These are phyloP conservation scores for Semibalanus balanoides DNA, from an alignment of 1,140 invertebrate genomes.

Conservation along the genomic window DNA sequence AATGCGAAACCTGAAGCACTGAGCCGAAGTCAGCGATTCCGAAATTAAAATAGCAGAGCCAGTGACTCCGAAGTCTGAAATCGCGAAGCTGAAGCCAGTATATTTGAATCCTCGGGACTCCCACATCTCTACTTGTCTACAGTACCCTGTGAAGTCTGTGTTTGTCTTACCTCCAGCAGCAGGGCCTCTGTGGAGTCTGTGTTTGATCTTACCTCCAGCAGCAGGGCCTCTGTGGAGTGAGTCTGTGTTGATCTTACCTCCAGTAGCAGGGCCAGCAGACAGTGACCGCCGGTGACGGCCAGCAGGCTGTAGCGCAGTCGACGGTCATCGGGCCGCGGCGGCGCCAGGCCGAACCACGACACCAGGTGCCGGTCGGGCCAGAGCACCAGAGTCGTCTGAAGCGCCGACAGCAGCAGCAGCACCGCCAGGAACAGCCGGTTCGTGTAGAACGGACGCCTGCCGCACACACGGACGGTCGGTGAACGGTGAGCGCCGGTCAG, in stretches of 20 bases:
- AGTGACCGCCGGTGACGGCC: constrained; percentile 13
- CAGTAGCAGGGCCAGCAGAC: constrained; percentile 14
- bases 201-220: constrained; percentile 11
- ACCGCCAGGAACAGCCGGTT: constrained; percentile 13
- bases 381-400: neutral
- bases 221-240: constrained; percentile 14
- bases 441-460: neutral
- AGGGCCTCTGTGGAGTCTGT: no score
- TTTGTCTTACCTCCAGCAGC: no score
- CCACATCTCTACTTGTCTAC: no score
- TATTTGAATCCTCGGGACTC: no score
- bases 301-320: constrained; percentile 10
- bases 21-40: no score
- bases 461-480: neutral
- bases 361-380: constrained; percentile 4
- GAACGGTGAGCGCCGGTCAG: no score
- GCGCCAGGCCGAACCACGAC: constrained; percentile 7
- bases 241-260: constrained; percentile 14
- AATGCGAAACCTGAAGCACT: no score
- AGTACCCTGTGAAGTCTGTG: no score
- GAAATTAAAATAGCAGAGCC: no score
- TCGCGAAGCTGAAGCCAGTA: no score
- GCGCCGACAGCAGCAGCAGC: constrained; percentile 12
- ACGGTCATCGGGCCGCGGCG: neutral
- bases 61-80: no score